phyloP scores from a whole-genome alignment of 2,113 vertebrate genomes.

The Pseudorasbora parva region DNA sequence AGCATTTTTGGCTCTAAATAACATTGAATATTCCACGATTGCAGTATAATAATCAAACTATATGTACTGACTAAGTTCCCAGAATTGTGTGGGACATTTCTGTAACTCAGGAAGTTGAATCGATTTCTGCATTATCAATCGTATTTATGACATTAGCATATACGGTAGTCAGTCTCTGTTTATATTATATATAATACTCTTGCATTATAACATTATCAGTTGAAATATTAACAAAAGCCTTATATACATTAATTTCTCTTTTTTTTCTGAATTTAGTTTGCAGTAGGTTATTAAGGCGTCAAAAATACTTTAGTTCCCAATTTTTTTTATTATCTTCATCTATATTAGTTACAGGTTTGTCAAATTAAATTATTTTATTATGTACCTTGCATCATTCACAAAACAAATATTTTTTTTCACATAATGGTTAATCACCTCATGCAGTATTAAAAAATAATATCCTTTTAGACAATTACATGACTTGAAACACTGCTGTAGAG shows the following conservation, averaged over 20 bases:
- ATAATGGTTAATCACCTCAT: background rate
- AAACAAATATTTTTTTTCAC: background rate
- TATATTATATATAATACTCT: background rate
- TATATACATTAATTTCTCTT: background rate
- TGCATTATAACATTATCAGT: background rate
- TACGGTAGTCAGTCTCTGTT: background rate
- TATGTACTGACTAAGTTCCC: background rate
- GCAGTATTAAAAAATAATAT: conserved; percentile 41
- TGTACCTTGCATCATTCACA: background rate
- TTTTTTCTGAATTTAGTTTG: background rate
- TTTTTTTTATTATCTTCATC: too few species aligned
- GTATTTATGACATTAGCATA: conserved; percentile 1
- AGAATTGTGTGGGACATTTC: background rate
- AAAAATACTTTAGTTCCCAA: background rate
- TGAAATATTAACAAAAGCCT: background rate
- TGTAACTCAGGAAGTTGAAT: conserved; percentile 32
- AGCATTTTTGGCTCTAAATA: conserved; percentile 4
- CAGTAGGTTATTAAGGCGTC: too few species aligned
- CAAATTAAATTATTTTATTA: background rate
- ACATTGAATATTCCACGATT: background rate
- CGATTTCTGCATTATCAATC: background rate
- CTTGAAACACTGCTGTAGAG: background rate
- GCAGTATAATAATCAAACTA: background rate
- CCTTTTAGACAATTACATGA: background rate
- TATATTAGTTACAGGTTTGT: background rate